Evolutionary conservation across 2,113 vertebrate species (phyloP).

Genomic region (Salvelinus fontinalis): DNA sequence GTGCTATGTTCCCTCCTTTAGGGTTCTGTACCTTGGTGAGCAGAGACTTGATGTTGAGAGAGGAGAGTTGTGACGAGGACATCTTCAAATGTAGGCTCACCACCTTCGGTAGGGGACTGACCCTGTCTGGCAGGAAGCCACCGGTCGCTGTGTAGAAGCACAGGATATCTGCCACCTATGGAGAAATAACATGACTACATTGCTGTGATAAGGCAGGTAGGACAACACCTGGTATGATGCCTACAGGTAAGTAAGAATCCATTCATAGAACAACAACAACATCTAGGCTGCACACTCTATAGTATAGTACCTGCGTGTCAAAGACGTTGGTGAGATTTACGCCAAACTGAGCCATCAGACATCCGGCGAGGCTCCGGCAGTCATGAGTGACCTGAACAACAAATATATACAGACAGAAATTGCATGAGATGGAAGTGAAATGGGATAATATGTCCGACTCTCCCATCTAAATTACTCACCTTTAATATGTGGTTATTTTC

Average conservation of each 20-base stretch:
- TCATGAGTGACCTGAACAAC: constrained; percentile 82
- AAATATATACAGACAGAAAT: background rate
- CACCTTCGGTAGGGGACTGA: constrained; percentile 79
- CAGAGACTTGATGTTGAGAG: constrained; percentile 71
- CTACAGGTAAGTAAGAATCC: background rate
- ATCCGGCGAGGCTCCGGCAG: constrained; percentile 79
- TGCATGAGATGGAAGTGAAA: background rate
- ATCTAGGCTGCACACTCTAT: no score
- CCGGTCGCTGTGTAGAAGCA: constrained; percentile 78
- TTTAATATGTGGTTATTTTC: constrained; percentile 79
- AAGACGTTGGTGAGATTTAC: constrained; percentile 83
- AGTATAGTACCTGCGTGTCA: constrained; percentile 80
- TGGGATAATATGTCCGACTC: background rate
- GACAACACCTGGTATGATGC: background rate
- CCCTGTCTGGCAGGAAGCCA: constrained; percentile 79
- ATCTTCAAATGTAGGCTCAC: constrained; percentile 78
- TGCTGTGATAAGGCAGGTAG: constrained; percentile 27
- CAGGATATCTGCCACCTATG: constrained; percentile 85
- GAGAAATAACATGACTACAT: constrained; percentile 19
- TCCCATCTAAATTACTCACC: constrained; percentile 17
- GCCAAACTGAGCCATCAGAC: constrained; percentile 79
- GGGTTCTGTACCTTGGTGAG: constrained; percentile 54
- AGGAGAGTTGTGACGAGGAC: constrained; percentile 62
- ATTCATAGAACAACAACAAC: background rate
- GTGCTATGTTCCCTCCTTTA: constrained; percentile 63